These are phyloP conservation scores for Melanotaenia duboulayi DNA, from an alignment of 2,113 vertebrate genomes.

Conservation along the genomic window DNA sequence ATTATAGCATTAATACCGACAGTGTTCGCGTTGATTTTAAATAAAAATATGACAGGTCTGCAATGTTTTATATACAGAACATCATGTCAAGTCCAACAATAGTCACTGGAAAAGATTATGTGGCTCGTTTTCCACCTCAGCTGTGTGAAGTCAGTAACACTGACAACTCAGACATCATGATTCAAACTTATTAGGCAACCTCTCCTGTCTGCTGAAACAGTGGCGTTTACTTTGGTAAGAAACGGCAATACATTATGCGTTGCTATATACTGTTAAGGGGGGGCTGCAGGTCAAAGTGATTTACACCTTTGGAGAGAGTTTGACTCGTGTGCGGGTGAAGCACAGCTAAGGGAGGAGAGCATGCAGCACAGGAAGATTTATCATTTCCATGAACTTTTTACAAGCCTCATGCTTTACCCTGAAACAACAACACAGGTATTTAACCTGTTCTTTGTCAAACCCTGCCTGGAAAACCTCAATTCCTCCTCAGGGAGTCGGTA, in stretches of 20 bases:
- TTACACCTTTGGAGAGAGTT: constrained; percentile 74
- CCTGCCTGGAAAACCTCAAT: constrained; percentile 76
- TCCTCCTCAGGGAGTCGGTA: constrained; percentile 74
- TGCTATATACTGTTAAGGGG: constrained; percentile 66
- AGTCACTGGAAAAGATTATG: constrained; percentile 44
- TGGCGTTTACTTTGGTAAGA: constrained; percentile 65
- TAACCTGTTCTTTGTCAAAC: constrained; percentile 83
- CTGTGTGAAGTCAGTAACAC: constrained; percentile 53
- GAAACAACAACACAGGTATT: constrained; percentile 86
- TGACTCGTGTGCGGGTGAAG: constrained; percentile 64
- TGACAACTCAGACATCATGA: constrained; percentile 67
- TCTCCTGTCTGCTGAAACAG: constrained; percentile 67
- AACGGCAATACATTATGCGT: constrained; percentile 69
- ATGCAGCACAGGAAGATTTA: constrained; percentile 74
- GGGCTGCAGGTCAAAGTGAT: constrained; percentile 74
- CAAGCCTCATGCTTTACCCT: constrained; percentile 79
- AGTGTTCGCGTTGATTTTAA: background rate
- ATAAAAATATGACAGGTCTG: background rate
- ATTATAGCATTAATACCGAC: background rate
- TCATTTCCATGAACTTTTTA: constrained; percentile 83
- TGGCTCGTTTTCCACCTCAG: constrained; percentile 28
- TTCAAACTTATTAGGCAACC: constrained; percentile 65
- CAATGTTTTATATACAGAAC: background rate
- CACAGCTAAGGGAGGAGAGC: constrained; percentile 35
- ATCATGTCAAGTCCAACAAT: constrained; percentile 14